Evolutionary conservation across 2,113 vertebrate species (phyloP), one percentile per base, ranked within the genome.

Genomic region (Heliornis fulica): DNA sequence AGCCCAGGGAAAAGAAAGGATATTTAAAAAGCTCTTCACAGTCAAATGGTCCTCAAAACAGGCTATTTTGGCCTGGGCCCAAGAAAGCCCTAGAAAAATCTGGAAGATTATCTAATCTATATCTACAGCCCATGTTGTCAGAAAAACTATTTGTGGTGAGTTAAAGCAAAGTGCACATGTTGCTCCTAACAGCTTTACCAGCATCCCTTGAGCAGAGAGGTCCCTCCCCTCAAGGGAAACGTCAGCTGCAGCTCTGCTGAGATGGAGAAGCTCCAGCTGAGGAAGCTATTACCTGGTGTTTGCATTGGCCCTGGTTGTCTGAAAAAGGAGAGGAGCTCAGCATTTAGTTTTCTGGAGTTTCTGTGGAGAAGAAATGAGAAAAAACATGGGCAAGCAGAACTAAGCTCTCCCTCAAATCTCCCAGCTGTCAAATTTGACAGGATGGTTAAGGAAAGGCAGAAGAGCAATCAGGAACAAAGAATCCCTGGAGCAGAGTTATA

Each of bases 191-290:
- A 2, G n/a, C 21, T 81, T 77, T 86, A 77, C 36, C 68, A 80
- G n/a, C 28, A 53, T 25, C 40, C 36, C 3, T 0, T 1, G 4
- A n/a, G 45, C 0, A 0, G 46, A 90, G 34, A 75, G 32, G 28
- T 85, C 22, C 15, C 29, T 81, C 31, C 66, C 45, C 11, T 6
- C n/a, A 1, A 0, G 13, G 5, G 14, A 7, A 90, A 41, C 1
- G 3, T 48, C 71, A 74, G 64, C 19, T 2, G 1, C 25, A 26
- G 34, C 29, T 78, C 38, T 80, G 68, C 40, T 0, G 2, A 53
- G 32, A 50, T 22, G 10, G 45, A 83, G 28, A 8, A 61, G 13
- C 22, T 89, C 76, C 89, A 78, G 54, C 57, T 65, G 93, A 93
- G 51, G 64, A 87, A 89, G 26, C 54, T 46, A 61, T 87, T 63